Conservation (phyloP, 2,797 vertebrate genomes). For the Todus mexicanus region DNA sequence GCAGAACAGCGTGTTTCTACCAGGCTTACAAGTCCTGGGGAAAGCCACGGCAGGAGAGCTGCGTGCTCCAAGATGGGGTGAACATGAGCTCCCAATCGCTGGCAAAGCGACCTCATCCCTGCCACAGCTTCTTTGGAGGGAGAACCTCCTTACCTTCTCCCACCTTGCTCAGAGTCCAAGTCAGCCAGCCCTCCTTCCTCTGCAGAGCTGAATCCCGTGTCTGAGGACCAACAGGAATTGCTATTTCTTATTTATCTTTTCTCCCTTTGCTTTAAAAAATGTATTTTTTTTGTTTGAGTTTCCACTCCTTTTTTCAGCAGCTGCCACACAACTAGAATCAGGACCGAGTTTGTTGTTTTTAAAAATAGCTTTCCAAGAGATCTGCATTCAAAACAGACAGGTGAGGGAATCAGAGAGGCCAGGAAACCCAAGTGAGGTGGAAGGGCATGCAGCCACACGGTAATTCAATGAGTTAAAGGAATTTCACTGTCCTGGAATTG, state of each 20-base stretch:
- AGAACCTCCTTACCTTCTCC: background rate
- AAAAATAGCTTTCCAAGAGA: background rate
- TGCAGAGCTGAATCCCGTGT: background rate
- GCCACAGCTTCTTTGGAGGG: background rate
- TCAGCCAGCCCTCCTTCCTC: background rate
- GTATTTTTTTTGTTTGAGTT: background rate
- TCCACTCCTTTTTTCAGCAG: constrained; percentile 11
- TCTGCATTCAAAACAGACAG: background rate
- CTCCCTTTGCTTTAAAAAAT: background rate
- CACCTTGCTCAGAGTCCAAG: background rate
- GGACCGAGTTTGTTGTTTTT: background rate
- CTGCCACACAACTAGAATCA: background rate
- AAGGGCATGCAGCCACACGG: background rate
- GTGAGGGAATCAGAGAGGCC: background rate
- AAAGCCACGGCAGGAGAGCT: background rate
- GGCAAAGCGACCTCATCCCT: background rate
- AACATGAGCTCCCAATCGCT: accelerated
- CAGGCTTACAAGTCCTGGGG: background rate
- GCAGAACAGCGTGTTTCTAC: accelerated
- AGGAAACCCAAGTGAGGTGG: background rate
- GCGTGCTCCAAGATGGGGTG: background rate
- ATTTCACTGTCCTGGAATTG: background rate
- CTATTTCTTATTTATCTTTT: background rate
- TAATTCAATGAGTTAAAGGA: background rate
- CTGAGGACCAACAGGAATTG: accelerated